A percentile compares a stretch with the other conserved stretches of the same genome.
These are phyloP conservation scores for Ranitomeya imitator DNA, from an alignment of 2,113 vertebrate genomes.

Conservation along the genomic window DNA sequence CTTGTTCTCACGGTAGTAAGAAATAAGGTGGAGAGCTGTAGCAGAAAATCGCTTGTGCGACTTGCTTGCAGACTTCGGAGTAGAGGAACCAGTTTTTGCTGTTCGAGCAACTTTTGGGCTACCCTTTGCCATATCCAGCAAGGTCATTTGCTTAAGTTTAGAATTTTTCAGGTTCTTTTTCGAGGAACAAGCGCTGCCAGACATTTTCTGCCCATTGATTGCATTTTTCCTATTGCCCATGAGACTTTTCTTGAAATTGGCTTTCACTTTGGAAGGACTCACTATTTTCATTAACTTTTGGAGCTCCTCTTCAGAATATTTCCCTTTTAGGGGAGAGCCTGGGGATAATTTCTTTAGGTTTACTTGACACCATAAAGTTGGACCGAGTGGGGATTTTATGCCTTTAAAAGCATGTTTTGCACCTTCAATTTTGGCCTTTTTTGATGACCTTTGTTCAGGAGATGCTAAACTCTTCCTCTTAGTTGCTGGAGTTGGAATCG, in stretches of 20 bases:
- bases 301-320: constrained; percentile 78
- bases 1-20: constrained; percentile 94
- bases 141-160: constrained; percentile 96
- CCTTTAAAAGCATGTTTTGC: constrained; percentile 61
- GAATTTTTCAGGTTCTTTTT: constrained; percentile 83
- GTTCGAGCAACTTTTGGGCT: constrained; percentile 74
- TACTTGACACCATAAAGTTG: constrained; percentile 88
- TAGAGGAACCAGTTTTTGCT: constrained; percentile 74
- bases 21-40: constrained; percentile 90
- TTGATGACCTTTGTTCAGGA: constrained; percentile 82
- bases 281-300: constrained; percentile 77
- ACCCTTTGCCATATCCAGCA: constrained; percentile 91
- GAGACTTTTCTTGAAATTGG: constrained; percentile 72
- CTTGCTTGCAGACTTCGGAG: constrained; percentile 78
- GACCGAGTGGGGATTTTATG: constrained; percentile 80
- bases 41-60: constrained; percentile 88
- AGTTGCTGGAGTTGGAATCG: constrained; percentile 79
- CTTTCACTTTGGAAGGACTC: constrained; percentile 70
- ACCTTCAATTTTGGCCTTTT: constrained; percentile 81
- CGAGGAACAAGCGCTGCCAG: constrained; percentile 74
- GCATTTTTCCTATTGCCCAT: constrained; percentile 77
- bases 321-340: constrained; percentile 85
- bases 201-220: constrained; percentile 80
- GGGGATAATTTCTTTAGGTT: constrained; percentile 87
- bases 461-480: constrained; percentile 87